phyloP scores from a whole-genome alignment of 1,140 invertebrate genomes.

The Lutraria rhynchaena region DNA sequence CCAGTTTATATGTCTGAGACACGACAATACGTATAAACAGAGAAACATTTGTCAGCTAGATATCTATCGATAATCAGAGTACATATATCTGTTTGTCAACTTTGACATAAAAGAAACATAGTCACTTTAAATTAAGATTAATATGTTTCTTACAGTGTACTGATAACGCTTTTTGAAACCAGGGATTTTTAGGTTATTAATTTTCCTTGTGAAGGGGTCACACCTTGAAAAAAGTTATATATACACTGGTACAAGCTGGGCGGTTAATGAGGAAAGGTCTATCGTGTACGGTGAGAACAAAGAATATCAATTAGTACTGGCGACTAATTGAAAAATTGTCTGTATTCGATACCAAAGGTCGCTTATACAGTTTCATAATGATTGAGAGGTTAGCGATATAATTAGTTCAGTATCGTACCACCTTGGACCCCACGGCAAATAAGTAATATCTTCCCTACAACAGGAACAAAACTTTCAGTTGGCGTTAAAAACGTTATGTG shows the following conservation, averaged over 20 bases:
- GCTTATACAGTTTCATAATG: constrained; percentile 27
- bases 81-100: background rate
- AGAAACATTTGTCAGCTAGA: no score
- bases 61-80: no score
- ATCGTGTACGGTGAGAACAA: constrained; percentile 38
- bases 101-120: constrained; percentile 7
- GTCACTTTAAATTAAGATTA: constrained; percentile 48
- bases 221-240: background rate
- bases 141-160: constrained; percentile 22
- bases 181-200: constrained; percentile 32
- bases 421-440: no score
- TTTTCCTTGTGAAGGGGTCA: constrained; percentile 14
- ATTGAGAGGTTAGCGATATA: constrained; percentile 20
- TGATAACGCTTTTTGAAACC: constrained; percentile 2
- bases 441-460: no score
- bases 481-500: no score
- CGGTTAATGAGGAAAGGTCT: constrained; percentile 43
- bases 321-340: constrained; percentile 55
- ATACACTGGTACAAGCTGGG: constrained; percentile 21
- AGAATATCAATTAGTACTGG: constrained; percentile 49
- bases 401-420: background rate
- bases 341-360: constrained; percentile 7
- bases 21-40: no score
- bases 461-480: no score
- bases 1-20: no score